Evolutionary conservation across 2,113 vertebrate species (phyloP), one percentile per base, ranked within the genome.

Genomic region (Lagopus muta): DNA sequence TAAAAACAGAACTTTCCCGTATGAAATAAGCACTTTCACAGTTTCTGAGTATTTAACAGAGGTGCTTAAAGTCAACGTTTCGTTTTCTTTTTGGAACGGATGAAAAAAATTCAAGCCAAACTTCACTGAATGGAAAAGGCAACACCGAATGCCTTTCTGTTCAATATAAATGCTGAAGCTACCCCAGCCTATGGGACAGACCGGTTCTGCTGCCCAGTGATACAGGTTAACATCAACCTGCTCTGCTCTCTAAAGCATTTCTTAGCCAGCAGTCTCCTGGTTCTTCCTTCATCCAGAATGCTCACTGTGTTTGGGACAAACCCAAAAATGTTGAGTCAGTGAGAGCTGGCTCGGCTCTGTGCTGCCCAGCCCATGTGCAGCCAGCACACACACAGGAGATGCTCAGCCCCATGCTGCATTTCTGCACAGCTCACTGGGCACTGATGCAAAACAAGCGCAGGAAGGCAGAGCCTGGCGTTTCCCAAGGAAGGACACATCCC

Each of bases 51-150:
- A 30, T 92, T 97, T 87, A 86, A 94, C 61, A 2, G 38, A 90
- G 82, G 82, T 79, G 79, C 48, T 90, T 86, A 73, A 87, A 88
- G 81, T 77, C 88, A 94, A 83, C 61, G 85, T 87, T 92, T 89
- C 43, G 28, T 94, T 80, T 94, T 82, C 75, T 80, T 69, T 80
- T 94, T 76, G 92, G 83, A 95, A 85, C 32, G 50, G 38, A 5
- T 40, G 40, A 90, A 95, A 90, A 93, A 82, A 21, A 15, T 20
- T 7, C 4, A 82, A 93, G 80, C 86, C 93, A 78, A 82, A 60
- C 61, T 86, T 67, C 70, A 21, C 30, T 32, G 85, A 48, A 83
- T n/a, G 80, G 91, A 94, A 92, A 95, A 91, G 57, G 61, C 11
- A 95, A 78, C 72, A 91, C 54, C 28, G 36, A 61, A 69, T 38